phyloP scores from a whole-genome alignment of 2,888 invertebrate species.

The Melipona bicolor region DNA sequence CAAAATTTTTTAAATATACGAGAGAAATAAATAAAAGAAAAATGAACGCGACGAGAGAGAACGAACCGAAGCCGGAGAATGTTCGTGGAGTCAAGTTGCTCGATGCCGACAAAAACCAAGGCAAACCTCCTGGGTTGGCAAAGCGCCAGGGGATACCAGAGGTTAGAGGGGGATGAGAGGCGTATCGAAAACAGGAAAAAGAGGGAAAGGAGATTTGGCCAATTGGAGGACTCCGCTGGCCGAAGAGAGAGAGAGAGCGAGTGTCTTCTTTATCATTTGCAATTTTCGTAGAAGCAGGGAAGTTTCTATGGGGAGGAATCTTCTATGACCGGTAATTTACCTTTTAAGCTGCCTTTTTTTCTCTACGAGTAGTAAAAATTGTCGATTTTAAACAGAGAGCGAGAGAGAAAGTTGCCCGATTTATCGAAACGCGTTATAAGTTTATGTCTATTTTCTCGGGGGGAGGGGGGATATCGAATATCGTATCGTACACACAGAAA shows the following conservation, averaged over 20 bases:
- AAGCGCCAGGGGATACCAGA: background rate
- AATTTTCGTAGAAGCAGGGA: background rate
- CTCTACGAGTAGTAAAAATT: background rate
- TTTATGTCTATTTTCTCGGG: background rate
- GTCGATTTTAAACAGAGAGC: background rate
- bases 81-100: background rate
- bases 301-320: background rate
- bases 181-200: background rate
- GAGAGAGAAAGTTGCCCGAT: background rate
- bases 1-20: too few relatives aligned
- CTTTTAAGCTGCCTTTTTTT: background rate
- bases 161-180: background rate
- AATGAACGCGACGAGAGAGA: background rate
- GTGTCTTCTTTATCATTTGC: background rate
- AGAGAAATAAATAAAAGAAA: too few relatives aligned
- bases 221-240: background rate
- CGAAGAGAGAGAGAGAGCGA: too few relatives aligned
- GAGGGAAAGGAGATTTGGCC: background rate
- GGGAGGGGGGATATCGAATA: background rate
- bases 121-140: slow-evolving; percentile 8
- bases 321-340: background rate
- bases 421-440: background rate
- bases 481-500: slow-evolving; percentile 3
- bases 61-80: background rate
- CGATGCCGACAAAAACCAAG: background rate